Base-by-base conservation (phyloP, 2,113 vertebrate genomes). In the Blennius ocellaris region DNA sequence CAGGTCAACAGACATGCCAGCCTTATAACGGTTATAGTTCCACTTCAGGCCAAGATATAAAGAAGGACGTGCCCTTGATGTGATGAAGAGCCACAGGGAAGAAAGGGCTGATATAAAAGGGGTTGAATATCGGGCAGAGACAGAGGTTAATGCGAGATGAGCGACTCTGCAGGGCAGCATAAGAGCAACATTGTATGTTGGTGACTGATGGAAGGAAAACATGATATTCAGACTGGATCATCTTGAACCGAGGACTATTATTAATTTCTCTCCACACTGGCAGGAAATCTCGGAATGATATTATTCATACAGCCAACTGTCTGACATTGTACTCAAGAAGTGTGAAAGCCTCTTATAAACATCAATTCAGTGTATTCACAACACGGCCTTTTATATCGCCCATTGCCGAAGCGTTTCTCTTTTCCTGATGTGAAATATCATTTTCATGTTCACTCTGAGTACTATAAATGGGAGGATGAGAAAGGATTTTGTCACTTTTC, bases 391-490 rank as follows among this genome's bases (percentile, higher is more conserved):
- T 81, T 62, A 71, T 66, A 76, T 82, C 15, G 12, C 53, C 48
- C 49, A 59, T 60, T 79, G 53, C 82, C 78, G 64, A 83, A 83
- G 79, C 84, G 51, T 81, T 85, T 70, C 49, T 89, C 70, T 82
- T 68, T 64, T 65, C 64, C 55, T 58, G 58, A 77, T 82, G 60
- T 47, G 50, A 80, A 90, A 73, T 78, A 69, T 63, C 80, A 83
- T 73, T 80, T 74, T 80, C 56, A 40, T 88, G 81, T 91, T 86
- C 59, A 69, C 81, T 70, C 55, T 73, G 55, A 80, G 76, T 6
- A 57, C 59, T 58, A 59, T 77, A 83, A 91, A 90, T 80, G 84
- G 80, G 76, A 73, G 90, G 89, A 90, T 91, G 71, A 92, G 82
- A 60, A 50, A 44, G 87, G 90, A 88, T 91, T 90, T 84, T 88